A percentile compares a stretch with the other conserved stretches of the same genome.
Conservation (phyloP, 2,888 invertebrate species). For the Romanomermis culicivorax region DNA sequence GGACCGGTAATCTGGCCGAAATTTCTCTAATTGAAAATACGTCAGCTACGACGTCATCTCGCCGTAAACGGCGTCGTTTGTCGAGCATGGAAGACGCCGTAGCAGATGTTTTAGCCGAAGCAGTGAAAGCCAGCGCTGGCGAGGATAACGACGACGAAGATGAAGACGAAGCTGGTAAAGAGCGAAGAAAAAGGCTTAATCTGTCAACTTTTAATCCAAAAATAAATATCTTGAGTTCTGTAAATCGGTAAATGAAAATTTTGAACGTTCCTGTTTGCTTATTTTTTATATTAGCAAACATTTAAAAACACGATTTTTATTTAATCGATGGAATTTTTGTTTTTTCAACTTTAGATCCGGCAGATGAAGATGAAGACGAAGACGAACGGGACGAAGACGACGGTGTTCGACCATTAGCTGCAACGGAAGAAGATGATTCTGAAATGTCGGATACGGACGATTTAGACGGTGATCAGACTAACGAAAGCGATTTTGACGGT, state of each 20-base stretch:
- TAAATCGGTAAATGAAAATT: slow-evolving; percentile 1
- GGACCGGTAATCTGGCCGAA: too few species aligned
- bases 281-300: too few species aligned
- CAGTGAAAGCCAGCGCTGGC: background rate
- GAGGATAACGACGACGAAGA: slow-evolving; percentile 4
- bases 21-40: too few species aligned
- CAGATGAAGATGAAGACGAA: slow-evolving; percentile 10
- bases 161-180: slow-evolving; percentile 1
- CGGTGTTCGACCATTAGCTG: too few species aligned
- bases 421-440: slow-evolving; percentile 15
- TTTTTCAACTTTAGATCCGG: too few species aligned
- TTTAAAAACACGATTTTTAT: slow-evolving; percentile 6
- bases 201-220: too few species aligned
- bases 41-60: too few species aligned
- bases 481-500: slow-evolving; percentile 3
- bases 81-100: slow-evolving; percentile 13
- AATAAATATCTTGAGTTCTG: too few species aligned
- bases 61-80: slow-evolving; percentile 5
- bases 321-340: too few species aligned
- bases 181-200: background rate
- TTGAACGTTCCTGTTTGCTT: background rate
- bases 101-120: background rate
- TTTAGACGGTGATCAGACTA: slow-evolving; percentile 5
- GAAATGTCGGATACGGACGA: slow-evolving; percentile 4
- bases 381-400: slow-evolving; percentile 15